Conservation (phyloP, 2,113 vertebrate genomes). For the Athene cunicularia region DNA sequence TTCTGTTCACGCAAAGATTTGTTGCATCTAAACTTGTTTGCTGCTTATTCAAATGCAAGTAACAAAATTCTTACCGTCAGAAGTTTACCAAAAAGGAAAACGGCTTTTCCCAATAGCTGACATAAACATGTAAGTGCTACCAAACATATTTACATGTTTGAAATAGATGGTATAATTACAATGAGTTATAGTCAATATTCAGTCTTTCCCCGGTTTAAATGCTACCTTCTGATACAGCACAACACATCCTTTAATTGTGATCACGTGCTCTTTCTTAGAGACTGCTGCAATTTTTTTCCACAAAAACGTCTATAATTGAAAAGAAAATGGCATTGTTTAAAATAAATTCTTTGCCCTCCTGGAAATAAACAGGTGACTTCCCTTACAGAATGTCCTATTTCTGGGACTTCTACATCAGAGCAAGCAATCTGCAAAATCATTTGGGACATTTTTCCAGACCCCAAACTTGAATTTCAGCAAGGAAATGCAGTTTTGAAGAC, state of each 20-base stretch:
- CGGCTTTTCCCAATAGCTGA: conserved; percentile 27
- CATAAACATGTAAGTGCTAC: conserved; percentile 60
- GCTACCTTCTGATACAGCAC: conserved; percentile 51
- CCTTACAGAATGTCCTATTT: background rate
- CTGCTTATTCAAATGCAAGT: conserved; percentile 6
- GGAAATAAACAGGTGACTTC: conserved; percentile 38
- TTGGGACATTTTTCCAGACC: background rate
- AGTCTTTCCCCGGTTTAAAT: conserved; percentile 44
- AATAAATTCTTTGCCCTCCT: conserved; percentile 42
- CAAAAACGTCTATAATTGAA: conserved; percentile 15
- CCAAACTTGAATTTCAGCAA: conserved; percentile 14
- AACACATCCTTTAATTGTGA: conserved; percentile 49
- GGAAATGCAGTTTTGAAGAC: background rate
- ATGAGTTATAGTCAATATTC: conserved; percentile 63
- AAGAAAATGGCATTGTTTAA: conserved; percentile 50
- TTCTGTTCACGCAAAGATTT: background rate
- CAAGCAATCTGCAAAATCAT: conserved; percentile 12
- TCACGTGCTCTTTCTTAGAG: conserved; percentile 40
- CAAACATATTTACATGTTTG: conserved; percentile 63
- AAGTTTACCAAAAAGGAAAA: conserved; percentile 55
- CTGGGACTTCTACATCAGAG: background rate
- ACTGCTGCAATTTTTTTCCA: background rate
- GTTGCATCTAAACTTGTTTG: background rate
- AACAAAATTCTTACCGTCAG: background rate
- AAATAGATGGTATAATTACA: conserved; percentile 65